Percentiles rank a stretch among this genome's conserved stretches.
These are phyloP conservation scores for Emydocephalus ijimae DNA, from an alignment of 2,113 vertebrate genomes.

Conservation along the genomic window DNA sequence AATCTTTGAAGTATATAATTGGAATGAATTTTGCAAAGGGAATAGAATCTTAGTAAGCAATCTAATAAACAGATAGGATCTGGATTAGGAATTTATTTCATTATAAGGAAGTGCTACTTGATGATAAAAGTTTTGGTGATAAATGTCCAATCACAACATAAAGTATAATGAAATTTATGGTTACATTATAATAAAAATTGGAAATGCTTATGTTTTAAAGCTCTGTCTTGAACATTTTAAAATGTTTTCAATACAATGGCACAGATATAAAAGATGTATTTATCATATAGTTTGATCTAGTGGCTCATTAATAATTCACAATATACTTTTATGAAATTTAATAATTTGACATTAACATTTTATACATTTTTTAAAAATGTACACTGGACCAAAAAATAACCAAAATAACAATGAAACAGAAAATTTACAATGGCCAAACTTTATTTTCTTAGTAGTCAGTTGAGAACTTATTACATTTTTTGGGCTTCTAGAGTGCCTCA, in stretches of 20 bases:
- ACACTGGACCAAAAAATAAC: neutral
- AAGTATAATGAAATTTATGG: neutral
- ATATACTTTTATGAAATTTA: neutral
- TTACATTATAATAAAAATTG: neutral
- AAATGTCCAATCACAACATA: conserved; percentile 33
- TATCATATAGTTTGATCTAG: neutral
- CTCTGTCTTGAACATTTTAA: neutral
- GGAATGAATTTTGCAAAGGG: neutral
- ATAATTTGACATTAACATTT: neutral
- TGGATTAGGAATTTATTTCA: neutral
- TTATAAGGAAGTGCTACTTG: neutral
- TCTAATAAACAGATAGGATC: neutral
- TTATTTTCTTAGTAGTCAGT: neutral
- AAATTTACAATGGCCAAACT: neutral
- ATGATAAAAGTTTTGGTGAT: neutral
- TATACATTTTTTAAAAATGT: neutral
- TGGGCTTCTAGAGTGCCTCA: neutral
- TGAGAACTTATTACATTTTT: neutral
- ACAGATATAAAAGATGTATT: neutral
- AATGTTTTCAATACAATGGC: conserved; percentile 3
- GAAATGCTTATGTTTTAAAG: neutral
- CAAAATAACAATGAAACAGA: neutral
- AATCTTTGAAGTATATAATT: neutral
- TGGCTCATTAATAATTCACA: conserved; percentile 10
- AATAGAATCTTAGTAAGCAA: neutral